These are phyloP conservation scores for Ceramica pisi DNA, from an alignment of 2,888 invertebrate genomes.

Conservation along the genomic window DNA sequence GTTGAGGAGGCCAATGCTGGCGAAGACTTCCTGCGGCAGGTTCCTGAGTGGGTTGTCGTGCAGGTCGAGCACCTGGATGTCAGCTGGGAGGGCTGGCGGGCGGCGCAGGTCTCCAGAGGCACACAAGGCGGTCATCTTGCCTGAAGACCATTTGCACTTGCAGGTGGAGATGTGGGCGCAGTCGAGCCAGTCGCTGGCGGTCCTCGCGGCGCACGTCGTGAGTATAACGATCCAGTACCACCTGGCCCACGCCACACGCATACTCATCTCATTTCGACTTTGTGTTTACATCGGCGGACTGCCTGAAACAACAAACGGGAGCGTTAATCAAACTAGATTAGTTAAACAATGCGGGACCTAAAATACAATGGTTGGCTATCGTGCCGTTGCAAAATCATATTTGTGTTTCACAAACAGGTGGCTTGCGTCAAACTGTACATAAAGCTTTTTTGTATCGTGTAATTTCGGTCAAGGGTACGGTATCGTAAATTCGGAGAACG, in stretches of 20 bases:
- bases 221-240: conserved; percentile 90
- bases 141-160: conserved; percentile 97
- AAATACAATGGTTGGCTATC: conserved; percentile 66
- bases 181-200: conserved; percentile 95
- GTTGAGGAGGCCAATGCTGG: conserved; percentile 94
- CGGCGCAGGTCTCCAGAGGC: conserved; percentile 95
- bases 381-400: conserved; percentile 71
- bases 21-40: conserved; percentile 95
- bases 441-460: conserved; percentile 69
- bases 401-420: conserved; percentile 74
- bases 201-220: conserved; percentile 88
- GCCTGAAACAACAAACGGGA: conserved; percentile 86
- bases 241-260: conserved; percentile 90
- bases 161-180: conserved; percentile 96
- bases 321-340: conserved; percentile 79
- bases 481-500: conserved; percentile 64
- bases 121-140: conserved; percentile 97
- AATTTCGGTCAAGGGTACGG: conserved; percentile 74
- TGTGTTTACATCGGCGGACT: conserved; percentile 87
- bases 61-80: conserved; percentile 94
- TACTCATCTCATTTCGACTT: conserved; percentile 90
- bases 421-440: conserved; percentile 66
- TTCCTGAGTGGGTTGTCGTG: conserved; percentile 95
- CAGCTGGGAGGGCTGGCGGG: conserved; percentile 92
- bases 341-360: conserved; percentile 75